Evolutionary conservation across 1,140 invertebrate genomes (phyloP).

Genomic region (Drosophila pachea): DNA sequence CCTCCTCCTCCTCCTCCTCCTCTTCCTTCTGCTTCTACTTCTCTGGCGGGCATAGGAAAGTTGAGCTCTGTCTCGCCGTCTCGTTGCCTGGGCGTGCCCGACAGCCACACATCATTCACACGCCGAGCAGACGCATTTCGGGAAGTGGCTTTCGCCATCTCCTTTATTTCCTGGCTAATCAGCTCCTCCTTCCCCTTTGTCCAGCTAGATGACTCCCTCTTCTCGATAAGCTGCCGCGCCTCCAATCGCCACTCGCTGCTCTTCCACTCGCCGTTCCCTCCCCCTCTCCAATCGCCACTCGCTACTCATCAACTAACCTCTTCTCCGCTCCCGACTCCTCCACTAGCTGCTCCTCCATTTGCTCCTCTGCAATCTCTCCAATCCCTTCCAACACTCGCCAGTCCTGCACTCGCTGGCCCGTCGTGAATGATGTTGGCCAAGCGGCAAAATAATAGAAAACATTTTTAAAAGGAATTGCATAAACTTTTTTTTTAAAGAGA

Average conservation of each 20-base stretch:
- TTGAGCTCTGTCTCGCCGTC: constrained; percentile 20
- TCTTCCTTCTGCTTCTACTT: too few relatives aligned
- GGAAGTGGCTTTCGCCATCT: not conserved
- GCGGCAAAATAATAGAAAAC: constrained; percentile 37
- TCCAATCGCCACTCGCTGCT: not conserved
- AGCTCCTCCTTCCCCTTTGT: too few relatives aligned
- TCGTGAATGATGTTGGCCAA: constrained; percentile 46
- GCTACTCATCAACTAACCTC: not conserved
- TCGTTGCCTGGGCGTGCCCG: constrained; percentile 13
- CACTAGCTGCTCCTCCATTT: not conserved
- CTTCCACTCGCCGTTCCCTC: constrained; percentile 7
- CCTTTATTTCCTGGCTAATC: too few relatives aligned
- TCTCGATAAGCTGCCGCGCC: too few relatives aligned
- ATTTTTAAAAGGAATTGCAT: constrained; percentile 74
- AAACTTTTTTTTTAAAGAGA: constrained; percentile 62
- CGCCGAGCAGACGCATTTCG: too few relatives aligned
- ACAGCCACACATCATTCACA: constrained; percentile 35
- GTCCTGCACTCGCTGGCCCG: not conserved
- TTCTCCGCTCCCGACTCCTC: not conserved
- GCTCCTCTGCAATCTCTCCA: not conserved
- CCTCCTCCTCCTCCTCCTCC: not conserved
- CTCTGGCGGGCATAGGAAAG: constrained; percentile 44
- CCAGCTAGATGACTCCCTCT: too few relatives aligned
- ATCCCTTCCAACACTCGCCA: not conserved
- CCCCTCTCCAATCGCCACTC: not conserved